A percentile compares a stretch with the other conserved stretches of the same genome.
Conservation (phyloP, 1,140 invertebrate genomes). For the Tyrophagus putrescentiae region DNA sequence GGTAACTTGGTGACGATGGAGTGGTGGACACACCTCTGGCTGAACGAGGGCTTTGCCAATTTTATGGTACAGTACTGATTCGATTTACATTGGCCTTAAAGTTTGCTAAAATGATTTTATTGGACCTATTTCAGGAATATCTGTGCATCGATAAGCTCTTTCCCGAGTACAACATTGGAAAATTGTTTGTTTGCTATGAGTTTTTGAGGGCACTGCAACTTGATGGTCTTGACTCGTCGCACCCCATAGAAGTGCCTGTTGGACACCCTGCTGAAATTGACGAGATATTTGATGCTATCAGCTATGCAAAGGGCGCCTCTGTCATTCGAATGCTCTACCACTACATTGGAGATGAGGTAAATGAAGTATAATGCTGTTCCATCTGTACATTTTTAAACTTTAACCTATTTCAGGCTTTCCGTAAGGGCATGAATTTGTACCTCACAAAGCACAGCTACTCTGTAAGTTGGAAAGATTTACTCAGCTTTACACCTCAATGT, state of each 20-base stretch:
- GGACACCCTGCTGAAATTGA: constrained; percentile 34
- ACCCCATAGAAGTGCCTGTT: constrained; percentile 60
- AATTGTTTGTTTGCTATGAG: constrained; percentile 15
- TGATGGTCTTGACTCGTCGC: constrained; percentile 65
- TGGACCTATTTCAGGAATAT: too few relatives aligned
- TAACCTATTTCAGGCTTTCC: constrained; percentile 49
- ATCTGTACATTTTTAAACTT: constrained; percentile 11
- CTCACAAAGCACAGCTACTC: constrained; percentile 72
- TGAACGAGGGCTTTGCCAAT: constrained; percentile 77
- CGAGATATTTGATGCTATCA: constrained; percentile 39
- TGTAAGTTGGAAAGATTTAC: too few relatives aligned
- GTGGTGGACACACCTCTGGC: constrained; percentile 83
- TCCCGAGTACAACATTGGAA: constrained; percentile 57
- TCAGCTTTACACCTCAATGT: too few relatives aligned
- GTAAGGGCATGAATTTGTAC: constrained; percentile 87
- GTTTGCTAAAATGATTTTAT: too few relatives aligned
- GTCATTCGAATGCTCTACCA: constrained; percentile 32
- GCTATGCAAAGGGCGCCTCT: constrained; percentile 39
- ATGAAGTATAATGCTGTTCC: background rate
- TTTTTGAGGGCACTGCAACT: constrained; percentile 30
- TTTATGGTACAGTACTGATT: too few relatives aligned
- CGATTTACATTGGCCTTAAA: too few relatives aligned
- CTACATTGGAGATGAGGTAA: constrained; percentile 25
- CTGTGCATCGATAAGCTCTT: constrained; percentile 55
- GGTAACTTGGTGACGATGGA: constrained; percentile 57